Evolutionary conservation across 2,113 vertebrate species (phyloP), one percentile per base, ranked within the genome.

Genomic region (Silurus glanis): DNA sequence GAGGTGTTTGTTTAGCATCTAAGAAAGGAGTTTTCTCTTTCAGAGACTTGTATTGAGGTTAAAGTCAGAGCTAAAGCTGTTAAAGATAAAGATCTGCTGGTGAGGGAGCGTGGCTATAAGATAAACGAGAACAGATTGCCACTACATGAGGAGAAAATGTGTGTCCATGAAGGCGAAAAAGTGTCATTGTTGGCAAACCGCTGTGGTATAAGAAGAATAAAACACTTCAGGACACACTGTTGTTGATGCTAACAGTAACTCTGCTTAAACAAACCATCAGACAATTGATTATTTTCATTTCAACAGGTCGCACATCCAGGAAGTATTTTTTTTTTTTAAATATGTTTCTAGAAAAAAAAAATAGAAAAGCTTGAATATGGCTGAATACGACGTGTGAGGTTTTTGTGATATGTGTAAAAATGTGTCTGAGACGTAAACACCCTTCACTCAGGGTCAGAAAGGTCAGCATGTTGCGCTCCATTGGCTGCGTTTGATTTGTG

Each of bases 401-500:
- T n/a, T 61, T 56, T 58, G n/a, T 9, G 19, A 74, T 19, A 74
- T 47, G 76, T 64, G n/a, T 12, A 58, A 45, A 21, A 61, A 23
- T 25, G 21, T 49, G 55, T 49, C 14, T 13, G 7, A 51, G 69
- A 47, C 28, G 25, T 51, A 0, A 75, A 37, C 16, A 47, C 21
- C 49, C 45, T 5, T 23, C n/a, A n/a, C 25, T n/a, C 21, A 49
- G 3, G 62, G 37, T 75, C 14, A 83, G 6, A 47, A 19, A 72
- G 86, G 55, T 83, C 67, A 69, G 14, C 25, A 14, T 55, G 47
- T 64, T 75, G 3, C 6, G 9, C 62, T 71, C 23, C 7, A 23
- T 28, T 51, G 21, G 21, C 76, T 82, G 28, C 59, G 66, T 82
- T 75, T 85, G 61, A 59, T 78, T 85, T 83, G 19, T 6, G 6